Evolutionary conservation across 64 coral and sea anemone species (phyloP).

Genomic region (Catalaphyllia jardinei): DNA sequence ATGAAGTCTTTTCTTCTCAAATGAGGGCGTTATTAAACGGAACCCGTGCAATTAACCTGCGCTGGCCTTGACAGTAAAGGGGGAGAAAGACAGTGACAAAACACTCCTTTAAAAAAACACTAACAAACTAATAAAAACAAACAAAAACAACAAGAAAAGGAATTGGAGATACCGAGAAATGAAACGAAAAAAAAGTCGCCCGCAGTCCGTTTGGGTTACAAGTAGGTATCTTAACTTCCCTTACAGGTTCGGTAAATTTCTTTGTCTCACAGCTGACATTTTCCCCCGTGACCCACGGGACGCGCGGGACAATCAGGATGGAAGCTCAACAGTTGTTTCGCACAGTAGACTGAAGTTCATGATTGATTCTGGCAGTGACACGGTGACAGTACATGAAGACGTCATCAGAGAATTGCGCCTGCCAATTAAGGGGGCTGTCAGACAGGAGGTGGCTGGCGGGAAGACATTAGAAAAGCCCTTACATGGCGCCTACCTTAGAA

Average conservation of each 20-base stretch:
- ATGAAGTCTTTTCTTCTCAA: not conserved
- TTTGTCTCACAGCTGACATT: slow-evolving; percentile 74
- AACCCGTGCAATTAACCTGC: not conserved
- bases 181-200: not conserved
- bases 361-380: slow-evolving; percentile 73
- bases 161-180: not conserved
- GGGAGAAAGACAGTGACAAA: not conserved
- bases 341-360: slow-evolving; percentile 46
- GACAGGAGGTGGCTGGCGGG: slow-evolving; percentile 40
- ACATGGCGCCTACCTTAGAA: slow-evolving; percentile 45
- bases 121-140: not conserved
- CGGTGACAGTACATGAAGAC: slow-evolving; percentile 39
- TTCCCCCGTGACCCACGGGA: slow-evolving; percentile 12
- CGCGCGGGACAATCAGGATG: slow-evolving; percentile 4
- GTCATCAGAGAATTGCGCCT: slow-evolving; percentile 49
- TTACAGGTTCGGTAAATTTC: slow-evolving; percentile 76
- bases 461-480: not conserved
- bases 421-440: slow-evolving; percentile 19
- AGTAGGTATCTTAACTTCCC: slow-evolving; percentile 36
- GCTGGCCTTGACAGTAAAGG: not conserved
- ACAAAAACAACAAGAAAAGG: not conserved
- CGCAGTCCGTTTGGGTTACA: slow-evolving; percentile 21
- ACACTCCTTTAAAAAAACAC: no score
- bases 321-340: not conserved
- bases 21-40: no score